phyloP scores from a whole-genome alignment of 1,140 invertebrate species.

The Pararge aegeria region DNA sequence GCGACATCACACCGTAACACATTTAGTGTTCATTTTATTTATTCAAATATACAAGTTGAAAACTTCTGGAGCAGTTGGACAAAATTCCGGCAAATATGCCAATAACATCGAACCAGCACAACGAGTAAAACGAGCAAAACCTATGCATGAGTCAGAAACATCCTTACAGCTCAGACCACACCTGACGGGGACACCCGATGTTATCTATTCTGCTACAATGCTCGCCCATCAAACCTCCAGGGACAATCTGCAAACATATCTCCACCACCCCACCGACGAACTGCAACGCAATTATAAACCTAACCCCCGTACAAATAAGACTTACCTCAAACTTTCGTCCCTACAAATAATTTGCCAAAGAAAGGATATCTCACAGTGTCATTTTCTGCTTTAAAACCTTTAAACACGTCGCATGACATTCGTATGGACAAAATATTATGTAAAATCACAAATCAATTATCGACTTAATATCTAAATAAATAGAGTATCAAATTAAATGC shows the following conservation, averaged over 20 bases:
- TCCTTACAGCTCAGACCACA: constrained; percentile 37
- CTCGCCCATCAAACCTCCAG: constrained; percentile 41
- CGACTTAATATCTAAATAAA: neutral
- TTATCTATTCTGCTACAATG: constrained; percentile 38
- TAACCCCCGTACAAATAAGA: constrained; percentile 8
- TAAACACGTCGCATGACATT: constrained; percentile 35
- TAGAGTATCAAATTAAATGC: neutral
- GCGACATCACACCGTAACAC: too few relatives aligned
- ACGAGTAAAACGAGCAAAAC: constrained; percentile 6
- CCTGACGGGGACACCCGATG: constrained; percentile 34
- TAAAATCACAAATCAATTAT: constrained; percentile 13
- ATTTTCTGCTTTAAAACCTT: constrained; percentile 43
- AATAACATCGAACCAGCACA: neutral
- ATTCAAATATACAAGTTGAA: too few relatives aligned
- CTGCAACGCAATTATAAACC: constrained; percentile 18
- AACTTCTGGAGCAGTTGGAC: too few relatives aligned
- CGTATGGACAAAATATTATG: constrained; percentile 1
- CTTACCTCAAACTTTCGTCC: neutral
- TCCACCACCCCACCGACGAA: neutral
- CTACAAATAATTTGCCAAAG: constrained; percentile 24
- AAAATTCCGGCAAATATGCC: constrained; percentile 3
- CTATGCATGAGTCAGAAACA: constrained; percentile 17
- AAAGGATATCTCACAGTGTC: constrained; percentile 47
- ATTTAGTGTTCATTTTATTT: too few relatives aligned
- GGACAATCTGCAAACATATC: constrained; percentile 30